phyloP scores from a whole-genome alignment of 1,140 invertebrate genomes.

The Drosophila lacertosa region DNA sequence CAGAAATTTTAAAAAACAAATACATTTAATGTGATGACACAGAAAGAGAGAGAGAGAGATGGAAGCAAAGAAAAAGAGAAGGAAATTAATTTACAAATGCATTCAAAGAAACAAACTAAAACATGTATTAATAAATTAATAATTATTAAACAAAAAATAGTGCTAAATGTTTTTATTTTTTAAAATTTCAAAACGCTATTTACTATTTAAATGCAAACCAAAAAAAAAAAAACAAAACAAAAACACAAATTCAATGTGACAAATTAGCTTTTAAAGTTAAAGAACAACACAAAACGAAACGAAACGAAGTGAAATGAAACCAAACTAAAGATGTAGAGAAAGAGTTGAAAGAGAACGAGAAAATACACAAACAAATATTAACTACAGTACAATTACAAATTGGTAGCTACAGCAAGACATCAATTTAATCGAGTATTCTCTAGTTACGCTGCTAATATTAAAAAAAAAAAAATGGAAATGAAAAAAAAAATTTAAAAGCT shows the following conservation, averaged over 20 bases:
- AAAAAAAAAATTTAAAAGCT: conserved; percentile 38
- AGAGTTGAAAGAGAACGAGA: conserved; percentile 2
- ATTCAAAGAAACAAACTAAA: conserved; percentile 69
- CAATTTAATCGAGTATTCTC: conserved; percentile 54
- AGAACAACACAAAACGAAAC: conserved; percentile 25
- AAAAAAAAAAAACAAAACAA: conserved; percentile 48
- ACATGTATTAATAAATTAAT: conserved; percentile 70
- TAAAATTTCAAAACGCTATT: conserved; percentile 66
- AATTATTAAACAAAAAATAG: conserved; percentile 24
- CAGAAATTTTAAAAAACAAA: conserved; percentile 33
- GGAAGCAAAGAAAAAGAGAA: conserved; percentile 10
- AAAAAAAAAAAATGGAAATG: conserved; percentile 18
- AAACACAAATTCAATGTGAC: conserved; percentile 71
- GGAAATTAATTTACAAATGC: conserved; percentile 65
- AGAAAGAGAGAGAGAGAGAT: conserved; percentile 34
- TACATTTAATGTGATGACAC: conserved; percentile 62
- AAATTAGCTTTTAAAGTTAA: conserved; percentile 73
- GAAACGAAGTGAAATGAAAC: conserved; percentile 26
- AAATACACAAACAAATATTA: conserved; percentile 47
- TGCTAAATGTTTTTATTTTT: conserved; percentile 58
- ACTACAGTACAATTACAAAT: conserved; percentile 54
- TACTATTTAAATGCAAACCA: conserved; percentile 60
- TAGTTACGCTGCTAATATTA: conserved; percentile 55
- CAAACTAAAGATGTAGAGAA: conserved; percentile 20
- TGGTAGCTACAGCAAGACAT: conserved; percentile 50